Base-by-base conservation (phyloP, 2,888 invertebrate species). In the Brachynemurus nebulosus region DNA sequence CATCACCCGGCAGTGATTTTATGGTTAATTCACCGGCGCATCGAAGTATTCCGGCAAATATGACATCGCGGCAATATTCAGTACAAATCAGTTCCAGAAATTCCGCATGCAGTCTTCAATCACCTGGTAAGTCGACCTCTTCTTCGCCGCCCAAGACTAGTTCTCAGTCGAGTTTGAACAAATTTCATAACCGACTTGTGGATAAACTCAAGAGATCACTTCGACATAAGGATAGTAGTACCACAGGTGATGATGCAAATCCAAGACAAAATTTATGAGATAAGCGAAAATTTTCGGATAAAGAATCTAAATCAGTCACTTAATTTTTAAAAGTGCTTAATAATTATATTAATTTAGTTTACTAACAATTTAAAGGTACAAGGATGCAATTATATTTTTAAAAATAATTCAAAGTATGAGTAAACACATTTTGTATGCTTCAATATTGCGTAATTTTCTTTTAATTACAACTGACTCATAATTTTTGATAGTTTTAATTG, bases 141-240 rank as follows among this genome's bases (percentile, higher is more conserved):
- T 70, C 71, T 35, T 79, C 81, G 52, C 76, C 80, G 41, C 71
- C 77, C 42, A 65, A 69, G 56, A 67, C 67, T 52, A 70, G 71
- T 35, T 73, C 72, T 45, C 68, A 68, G 49, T 72, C 66, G 52
- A 74, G 76, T 54, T 62, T 82, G 49, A 82, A 83, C 63, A 84
- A 84, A 68, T 85, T 85, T 64, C 84, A 85, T 71, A 79, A 72
- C 65, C 74, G 82, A 59, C 71, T 85, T 61, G 77, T 86, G 63
- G 83, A 85, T 66, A 83, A 83, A 65, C 64, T 86, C 63, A 79
- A 80, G 68, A 70, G 77, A 49, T 80, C 82, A 52, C 67, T 85
- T 57, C 73, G 76, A 53, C 73, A 65, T 52, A 70, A 67, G 47
- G 69, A 70, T 51, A 65, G 68, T 52, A 71, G 71, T 40, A 65